These are phyloP conservation scores for Ephydatia muelleri DNA, from an alignment of 37 sponge, comb jelly and placozoan genomes.

Conservation along the genomic window DNA sequence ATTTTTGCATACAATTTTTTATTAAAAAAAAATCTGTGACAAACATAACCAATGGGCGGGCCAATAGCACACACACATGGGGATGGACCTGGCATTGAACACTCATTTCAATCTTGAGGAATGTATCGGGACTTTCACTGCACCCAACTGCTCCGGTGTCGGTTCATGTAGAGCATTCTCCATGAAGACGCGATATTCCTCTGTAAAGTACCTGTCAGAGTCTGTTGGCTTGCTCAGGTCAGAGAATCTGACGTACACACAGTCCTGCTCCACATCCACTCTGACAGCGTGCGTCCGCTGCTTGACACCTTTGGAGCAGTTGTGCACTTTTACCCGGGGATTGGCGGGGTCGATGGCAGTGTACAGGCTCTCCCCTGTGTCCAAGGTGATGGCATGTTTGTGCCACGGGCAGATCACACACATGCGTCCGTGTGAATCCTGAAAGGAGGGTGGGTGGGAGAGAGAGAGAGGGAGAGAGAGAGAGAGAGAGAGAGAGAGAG, in stretches of 20 bases:
- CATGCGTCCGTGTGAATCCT: slow-evolving; percentile 83
- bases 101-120: slow-evolving; percentile 27
- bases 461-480: too few species aligned
- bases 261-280: slow-evolving; percentile 20
- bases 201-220: slow-evolving; percentile 79
- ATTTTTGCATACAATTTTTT: background rate
- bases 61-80: too few species aligned
- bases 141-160: slow-evolving; percentile 12
- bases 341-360: slow-evolving; percentile 77
- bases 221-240: slow-evolving; percentile 35
- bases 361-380: slow-evolving; percentile 88
- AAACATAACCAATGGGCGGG: too few species aligned
- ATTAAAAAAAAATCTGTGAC: too few species aligned
- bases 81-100: too few species aligned
- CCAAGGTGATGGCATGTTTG: slow-evolving; percentile 82
- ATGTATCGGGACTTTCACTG: slow-evolving; percentile 57
- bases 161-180: slow-evolving; percentile 63
- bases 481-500: too few species aligned
- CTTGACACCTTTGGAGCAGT: slow-evolving; percentile 83
- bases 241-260: slow-evolving; percentile 62
- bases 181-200: slow-evolving; percentile 54
- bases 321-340: slow-evolving; percentile 34
- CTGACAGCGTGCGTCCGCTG: slow-evolving; percentile 76
- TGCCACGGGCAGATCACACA: slow-evolving; percentile 93
- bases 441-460: too few species aligned